Conservation (phyloP, 92 coral and sea anemone genomes). For the Pocillopora grandis region DNA sequence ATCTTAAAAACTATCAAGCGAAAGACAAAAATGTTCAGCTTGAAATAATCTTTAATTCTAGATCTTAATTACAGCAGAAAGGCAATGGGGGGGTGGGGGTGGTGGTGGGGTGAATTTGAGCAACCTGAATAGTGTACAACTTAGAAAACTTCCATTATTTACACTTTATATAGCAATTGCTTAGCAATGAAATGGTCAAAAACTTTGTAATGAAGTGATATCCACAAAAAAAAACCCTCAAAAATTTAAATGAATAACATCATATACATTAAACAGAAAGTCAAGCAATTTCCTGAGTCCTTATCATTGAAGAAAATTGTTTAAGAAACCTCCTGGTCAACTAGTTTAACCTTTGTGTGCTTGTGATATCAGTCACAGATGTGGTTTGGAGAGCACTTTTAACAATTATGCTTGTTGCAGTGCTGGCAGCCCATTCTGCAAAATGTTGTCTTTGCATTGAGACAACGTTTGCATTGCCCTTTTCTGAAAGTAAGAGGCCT, state of each 20-base stretch:
- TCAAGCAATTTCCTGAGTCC: constrained; percentile 16
- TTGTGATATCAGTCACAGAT: constrained; percentile 16
- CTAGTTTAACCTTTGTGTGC: constrained; percentile 18
- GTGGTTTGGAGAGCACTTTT: constrained; percentile 19
- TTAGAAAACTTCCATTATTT: too few species aligned
- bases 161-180: too few species aligned
- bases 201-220: too few species aligned
- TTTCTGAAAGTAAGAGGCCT: constrained; percentile 43
- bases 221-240: too few species aligned
- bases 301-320: not conserved
- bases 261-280: constrained; percentile 14
- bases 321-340: not conserved
- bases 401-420: constrained; percentile 23
- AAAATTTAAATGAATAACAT: not conserved
- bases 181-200: too few species aligned
- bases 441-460: constrained; percentile 9
- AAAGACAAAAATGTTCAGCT: too few species aligned
- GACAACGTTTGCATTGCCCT: constrained; percentile 42
- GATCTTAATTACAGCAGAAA: too few species aligned
- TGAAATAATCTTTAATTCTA: too few species aligned
- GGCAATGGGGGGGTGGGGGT: too few species aligned
- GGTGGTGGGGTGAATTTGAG: too few species aligned
- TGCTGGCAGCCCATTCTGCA: constrained; percentile 31
- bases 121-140: too few species aligned
- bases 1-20: too few species aligned